Evolutionary conservation across 2,797 vertebrate genomes (phyloP), one percentile per base, ranked within the genome.

Genomic region (Kryptolebias ocellatus): DNA sequence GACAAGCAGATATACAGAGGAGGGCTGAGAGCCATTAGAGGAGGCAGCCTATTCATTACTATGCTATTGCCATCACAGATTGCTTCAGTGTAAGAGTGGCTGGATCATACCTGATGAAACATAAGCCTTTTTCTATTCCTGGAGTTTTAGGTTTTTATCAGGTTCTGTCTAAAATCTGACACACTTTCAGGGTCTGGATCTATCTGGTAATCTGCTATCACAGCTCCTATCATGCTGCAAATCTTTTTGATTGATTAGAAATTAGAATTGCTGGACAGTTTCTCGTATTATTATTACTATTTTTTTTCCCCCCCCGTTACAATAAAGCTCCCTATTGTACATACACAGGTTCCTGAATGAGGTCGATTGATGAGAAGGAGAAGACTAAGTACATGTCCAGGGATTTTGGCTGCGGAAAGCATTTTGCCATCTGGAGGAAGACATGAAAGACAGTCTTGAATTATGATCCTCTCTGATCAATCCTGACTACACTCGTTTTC

Each of bases 241-340:
- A 80, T 92, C 87, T 92, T 89, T 85, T 83, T 90, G 92, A 94
- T 90, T 91, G 90, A 93, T 89, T 91, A 73, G 84, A 88, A 93
- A 87, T 90, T 89, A 88, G 81, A 85, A 92, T 89, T 83, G 64
- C 68, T 75, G 86, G 83, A 80, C 62, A 64, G 54, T 79, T 87
- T 81, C 45, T 31, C 50, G 16, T 6, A 2, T 47, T 55, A 80
- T 81, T 76, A 58, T 27, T 6, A 24, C 20, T 24, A 24, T 10
- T 3, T 20, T 49, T 53, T 83, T 81, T 71, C 9, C 2, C 16
- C 20, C 27, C 42, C 27, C 47, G 70, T 77, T 83, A 79, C 77
- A 84, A 81, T 87, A 72, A 80, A 81, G 80, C 78, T 78, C 67
- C 72, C 75, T 51, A 81, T 87, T 87, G 87, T 90, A 83, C 10